A percentile compares a stretch with the other conserved stretches of the same genome.
These are phyloP conservation scores for Limnephilus marmoratus DNA, from an alignment of 2,888 invertebrate species.

Conservation along the genomic window DNA sequence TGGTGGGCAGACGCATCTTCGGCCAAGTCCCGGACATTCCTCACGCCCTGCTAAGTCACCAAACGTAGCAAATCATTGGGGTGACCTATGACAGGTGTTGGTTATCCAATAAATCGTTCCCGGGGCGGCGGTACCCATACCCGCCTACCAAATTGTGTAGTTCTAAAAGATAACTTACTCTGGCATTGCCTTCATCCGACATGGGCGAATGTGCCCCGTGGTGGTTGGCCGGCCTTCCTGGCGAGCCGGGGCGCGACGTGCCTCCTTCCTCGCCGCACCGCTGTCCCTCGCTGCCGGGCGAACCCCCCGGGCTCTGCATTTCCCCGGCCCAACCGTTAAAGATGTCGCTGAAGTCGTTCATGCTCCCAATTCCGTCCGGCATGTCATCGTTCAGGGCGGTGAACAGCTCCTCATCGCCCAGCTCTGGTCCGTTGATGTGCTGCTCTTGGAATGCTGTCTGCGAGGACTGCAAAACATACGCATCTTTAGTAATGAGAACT, in stretches of 20 bases:
- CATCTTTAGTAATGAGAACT: conserved; percentile 18
- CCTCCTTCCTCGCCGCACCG: conserved; percentile 56
- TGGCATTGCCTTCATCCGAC: conserved; percentile 62
- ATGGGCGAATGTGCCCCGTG: conserved; percentile 62
- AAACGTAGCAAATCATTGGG: too few species aligned
- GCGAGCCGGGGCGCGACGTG: conserved; percentile 61
- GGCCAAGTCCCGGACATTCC: too few species aligned
- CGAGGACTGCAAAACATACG: conserved; percentile 76
- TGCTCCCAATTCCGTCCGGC: conserved; percentile 83
- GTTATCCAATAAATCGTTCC: too few species aligned
- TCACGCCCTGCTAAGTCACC: too few species aligned
- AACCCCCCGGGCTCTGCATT: conserved; percentile 77
- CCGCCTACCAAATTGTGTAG: too few species aligned
- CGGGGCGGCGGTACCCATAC: too few species aligned
- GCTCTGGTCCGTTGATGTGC: conserved; percentile 81
- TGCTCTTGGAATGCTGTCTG: conserved; percentile 85
- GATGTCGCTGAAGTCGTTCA: conserved; percentile 87
- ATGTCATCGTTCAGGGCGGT: conserved; percentile 80
- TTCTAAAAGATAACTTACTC: conserved; percentile 43
- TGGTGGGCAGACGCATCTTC: too few species aligned
- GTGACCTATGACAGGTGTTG: too few species aligned
- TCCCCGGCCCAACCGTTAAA: conserved; percentile 81
- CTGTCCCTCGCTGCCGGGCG: conserved; percentile 76
- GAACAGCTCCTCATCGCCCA: conserved; percentile 83
- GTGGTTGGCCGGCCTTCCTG: conserved; percentile 57